Evolutionary conservation across 2,797 vertebrate species (phyloP).

Genomic region (Lithobates pipiens): DNA sequence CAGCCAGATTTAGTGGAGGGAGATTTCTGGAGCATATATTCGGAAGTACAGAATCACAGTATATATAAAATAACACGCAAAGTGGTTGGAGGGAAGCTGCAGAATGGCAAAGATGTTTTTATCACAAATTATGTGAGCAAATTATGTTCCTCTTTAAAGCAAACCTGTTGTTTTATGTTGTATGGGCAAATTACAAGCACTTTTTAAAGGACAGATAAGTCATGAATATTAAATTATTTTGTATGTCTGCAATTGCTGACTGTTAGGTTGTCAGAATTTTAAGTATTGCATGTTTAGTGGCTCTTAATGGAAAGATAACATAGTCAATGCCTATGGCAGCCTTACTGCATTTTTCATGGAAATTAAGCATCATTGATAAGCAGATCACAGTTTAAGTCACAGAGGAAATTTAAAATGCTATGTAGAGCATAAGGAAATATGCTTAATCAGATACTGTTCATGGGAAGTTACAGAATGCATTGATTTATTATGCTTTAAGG

Average conservation of each 20-base stretch:
- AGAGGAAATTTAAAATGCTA: conserved; percentile 22
- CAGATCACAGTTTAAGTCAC: conserved; percentile 8
- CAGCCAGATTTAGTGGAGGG: too few relatives aligned
- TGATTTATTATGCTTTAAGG: conserved; percentile 1
- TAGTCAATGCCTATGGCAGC: not conserved
- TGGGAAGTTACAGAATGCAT: not conserved
- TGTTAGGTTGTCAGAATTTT: not conserved
- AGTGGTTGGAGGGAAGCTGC: too few relatives aligned
- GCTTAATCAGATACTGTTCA: not conserved
- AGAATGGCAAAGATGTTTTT: too few relatives aligned
- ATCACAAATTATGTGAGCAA: too few relatives aligned
- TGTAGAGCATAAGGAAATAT: conserved; percentile 14
- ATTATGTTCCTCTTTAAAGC: too few relatives aligned
- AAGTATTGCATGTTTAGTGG: not conserved
- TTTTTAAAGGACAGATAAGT: too few relatives aligned
- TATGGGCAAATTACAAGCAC: too few relatives aligned
- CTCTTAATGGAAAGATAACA: conserved; percentile 5
- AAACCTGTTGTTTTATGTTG: too few relatives aligned
- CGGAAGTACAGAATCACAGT: too few relatives aligned
- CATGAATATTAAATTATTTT: too few relatives aligned
- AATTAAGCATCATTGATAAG: conserved; percentile 11
- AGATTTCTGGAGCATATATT: too few relatives aligned
- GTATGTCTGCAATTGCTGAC: not conserved
- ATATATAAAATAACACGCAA: too few relatives aligned
- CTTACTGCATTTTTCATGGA: conserved; percentile 8